Conservation (phyloP, 2,888 invertebrate genomes). For the Choristoneura rosaceana region DNA sequence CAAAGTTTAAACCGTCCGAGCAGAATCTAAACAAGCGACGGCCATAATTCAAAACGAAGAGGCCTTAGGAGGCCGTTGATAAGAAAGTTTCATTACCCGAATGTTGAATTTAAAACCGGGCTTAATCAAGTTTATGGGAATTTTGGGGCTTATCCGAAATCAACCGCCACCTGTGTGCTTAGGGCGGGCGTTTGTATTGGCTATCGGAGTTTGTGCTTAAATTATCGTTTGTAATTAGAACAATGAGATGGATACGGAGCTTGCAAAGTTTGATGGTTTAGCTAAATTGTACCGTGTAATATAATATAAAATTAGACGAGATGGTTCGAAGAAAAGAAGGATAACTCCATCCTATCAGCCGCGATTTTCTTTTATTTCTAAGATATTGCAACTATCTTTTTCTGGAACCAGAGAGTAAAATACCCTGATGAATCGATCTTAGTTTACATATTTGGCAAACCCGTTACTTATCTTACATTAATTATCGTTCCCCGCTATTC, state of each 20-base stretch:
- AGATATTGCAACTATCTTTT: neutral
- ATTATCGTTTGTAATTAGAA: constrained; percentile 42
- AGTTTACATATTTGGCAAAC: neutral
- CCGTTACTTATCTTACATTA: constrained; percentile 1
- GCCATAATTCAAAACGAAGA: constrained; percentile 79
- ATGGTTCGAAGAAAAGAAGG: neutral
- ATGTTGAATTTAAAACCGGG: constrained; percentile 82
- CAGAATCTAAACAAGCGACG: constrained; percentile 66
- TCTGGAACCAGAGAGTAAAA: neutral
- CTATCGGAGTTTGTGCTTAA: constrained; percentile 62
- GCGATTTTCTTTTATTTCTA: neutral
- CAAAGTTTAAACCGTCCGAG: constrained; percentile 44
- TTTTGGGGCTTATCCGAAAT: constrained; percentile 62
- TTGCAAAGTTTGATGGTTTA: neutral
- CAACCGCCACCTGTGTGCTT: constrained; percentile 79
- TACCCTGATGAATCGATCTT: neutral
- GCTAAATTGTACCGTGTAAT: neutral
- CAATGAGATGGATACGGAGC: neutral
- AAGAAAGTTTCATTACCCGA: constrained; percentile 84
- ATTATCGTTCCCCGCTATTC: constrained; percentile 5
- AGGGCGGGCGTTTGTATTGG: constrained; percentile 76
- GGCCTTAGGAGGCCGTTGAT: constrained; percentile 66
- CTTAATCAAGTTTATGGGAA: constrained; percentile 76
- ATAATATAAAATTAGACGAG: no score
- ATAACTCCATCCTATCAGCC: no score